Percentiles rank a stretch among this genome's conserved stretches.
phyloP scores from a whole-genome alignment of 2,797 vertebrate genomes.

The Cetoscarus ocellatus region DNA sequence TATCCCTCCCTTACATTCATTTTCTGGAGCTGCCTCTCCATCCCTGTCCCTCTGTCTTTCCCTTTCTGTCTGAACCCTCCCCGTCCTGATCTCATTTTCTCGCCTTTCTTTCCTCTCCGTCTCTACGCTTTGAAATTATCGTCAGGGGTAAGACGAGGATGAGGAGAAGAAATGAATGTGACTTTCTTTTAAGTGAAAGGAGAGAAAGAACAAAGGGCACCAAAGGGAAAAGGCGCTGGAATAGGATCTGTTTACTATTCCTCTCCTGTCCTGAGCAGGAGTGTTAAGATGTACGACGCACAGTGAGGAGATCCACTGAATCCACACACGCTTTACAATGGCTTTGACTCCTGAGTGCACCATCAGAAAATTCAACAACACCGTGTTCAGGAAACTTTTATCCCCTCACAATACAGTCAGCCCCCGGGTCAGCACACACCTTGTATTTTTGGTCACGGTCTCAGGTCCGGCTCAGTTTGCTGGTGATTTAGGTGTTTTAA shows the following conservation, averaged over 20 bases:
- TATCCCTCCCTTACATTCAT: constrained; percentile 7
- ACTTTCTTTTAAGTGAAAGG: constrained; percentile 59
- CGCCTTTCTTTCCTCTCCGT: neutral
- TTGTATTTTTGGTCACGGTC: too few relatives aligned
- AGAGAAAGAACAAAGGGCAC: constrained; percentile 39
- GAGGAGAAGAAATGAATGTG: constrained; percentile 55
- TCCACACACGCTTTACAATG: constrained; percentile 33
- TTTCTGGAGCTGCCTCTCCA: constrained; percentile 11
- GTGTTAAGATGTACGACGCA: constrained; percentile 27
- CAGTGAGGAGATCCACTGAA: constrained; percentile 3
- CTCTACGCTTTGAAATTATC: constrained; percentile 24
- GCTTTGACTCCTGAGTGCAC: constrained; percentile 32
- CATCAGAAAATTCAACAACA: constrained; percentile 22
- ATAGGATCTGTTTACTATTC: constrained; percentile 73
- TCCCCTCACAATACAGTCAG: too few relatives aligned
- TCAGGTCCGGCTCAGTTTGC: too few relatives aligned
- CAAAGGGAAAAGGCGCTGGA: constrained; percentile 64
- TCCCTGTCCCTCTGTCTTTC: neutral
- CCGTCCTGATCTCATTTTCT: constrained; percentile 25
- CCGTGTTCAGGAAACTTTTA: neutral
- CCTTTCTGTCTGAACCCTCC: constrained; percentile 11
- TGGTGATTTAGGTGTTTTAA: too few relatives aligned
- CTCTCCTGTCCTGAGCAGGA: constrained; percentile 69
- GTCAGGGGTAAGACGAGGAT: constrained; percentile 27
- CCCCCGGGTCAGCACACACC: too few relatives aligned